phyloP scores from a whole-genome alignment of 2,113 vertebrate genomes.

The Chunga burmeisteri region DNA sequence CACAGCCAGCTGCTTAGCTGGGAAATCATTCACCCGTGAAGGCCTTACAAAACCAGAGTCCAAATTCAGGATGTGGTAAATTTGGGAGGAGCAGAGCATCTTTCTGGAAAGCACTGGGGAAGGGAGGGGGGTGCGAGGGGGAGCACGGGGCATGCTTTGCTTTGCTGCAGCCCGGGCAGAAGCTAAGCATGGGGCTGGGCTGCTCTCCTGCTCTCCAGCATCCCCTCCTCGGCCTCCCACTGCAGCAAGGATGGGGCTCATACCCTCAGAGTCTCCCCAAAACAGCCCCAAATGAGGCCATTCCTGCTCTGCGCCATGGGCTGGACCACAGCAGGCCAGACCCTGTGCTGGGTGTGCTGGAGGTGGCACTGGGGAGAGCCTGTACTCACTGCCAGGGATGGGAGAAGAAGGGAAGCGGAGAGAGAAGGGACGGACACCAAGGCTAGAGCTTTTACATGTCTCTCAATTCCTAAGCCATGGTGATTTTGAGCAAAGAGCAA shows the following conservation, averaged over 20 bases:
- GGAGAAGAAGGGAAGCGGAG: background rate
- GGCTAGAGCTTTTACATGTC: background rate
- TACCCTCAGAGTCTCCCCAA: background rate
- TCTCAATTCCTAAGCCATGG: background rate
- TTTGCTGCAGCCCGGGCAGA: background rate
- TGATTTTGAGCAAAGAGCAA: background rate
- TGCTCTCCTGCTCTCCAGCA: background rate
- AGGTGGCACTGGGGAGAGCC: background rate
- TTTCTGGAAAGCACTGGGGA: background rate
- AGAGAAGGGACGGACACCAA: background rate
- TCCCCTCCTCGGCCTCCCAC: background rate
- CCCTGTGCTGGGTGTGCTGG: background rate
- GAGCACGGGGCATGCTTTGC: background rate
- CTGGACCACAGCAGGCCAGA: background rate
- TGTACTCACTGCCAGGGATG: background rate
- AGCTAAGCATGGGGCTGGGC: background rate
- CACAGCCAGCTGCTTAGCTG: background rate
- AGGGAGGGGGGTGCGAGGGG: background rate
- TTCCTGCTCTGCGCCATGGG: background rate
- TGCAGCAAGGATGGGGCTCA: background rate
- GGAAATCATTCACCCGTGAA: accelerated
- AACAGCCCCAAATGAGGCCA: background rate
- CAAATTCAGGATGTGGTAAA: background rate
- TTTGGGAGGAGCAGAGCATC: background rate
- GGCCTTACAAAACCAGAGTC: background rate